Evolutionary conservation across 2,113 vertebrate genomes (phyloP).

Genomic region (Dasyprocta punctata): DNA sequence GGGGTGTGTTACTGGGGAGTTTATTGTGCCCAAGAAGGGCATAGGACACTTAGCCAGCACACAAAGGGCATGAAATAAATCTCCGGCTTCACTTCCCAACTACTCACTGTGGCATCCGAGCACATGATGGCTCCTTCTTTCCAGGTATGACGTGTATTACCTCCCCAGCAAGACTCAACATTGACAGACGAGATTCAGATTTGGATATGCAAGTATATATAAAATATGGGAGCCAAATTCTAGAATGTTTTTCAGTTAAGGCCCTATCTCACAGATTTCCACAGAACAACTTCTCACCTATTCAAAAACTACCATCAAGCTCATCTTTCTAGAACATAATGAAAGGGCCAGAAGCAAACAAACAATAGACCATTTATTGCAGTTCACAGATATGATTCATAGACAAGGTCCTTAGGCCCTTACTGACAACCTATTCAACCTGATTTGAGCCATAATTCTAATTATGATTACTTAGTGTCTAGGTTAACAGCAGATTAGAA

Average conservation of each 20-base stretch:
- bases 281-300: not conserved
- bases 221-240: not conserved
- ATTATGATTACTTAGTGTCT: not conserved
- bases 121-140: not conserved
- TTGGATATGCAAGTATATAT: not conserved
- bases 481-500: conserved; percentile 10
- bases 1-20: not conserved
- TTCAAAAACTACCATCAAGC: not conserved
- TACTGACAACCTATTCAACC: not conserved
- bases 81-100: not conserved
- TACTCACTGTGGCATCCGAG: not conserved
- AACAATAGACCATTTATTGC: not conserved
- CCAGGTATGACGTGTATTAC: not conserved
- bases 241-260: not conserved
- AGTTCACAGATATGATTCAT: not conserved
- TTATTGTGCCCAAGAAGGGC: not conserved
- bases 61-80: not conserved
- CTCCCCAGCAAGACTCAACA: not conserved
- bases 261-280: not conserved
- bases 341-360: not conserved
- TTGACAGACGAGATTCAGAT: not conserved
- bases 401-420: not conserved
- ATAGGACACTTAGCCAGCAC: not conserved
- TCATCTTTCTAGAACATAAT: not conserved
- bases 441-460: conserved; percentile 21